phyloP scores from a whole-genome alignment of 2,797 vertebrate genomes.

The Platalea minor region DNA sequence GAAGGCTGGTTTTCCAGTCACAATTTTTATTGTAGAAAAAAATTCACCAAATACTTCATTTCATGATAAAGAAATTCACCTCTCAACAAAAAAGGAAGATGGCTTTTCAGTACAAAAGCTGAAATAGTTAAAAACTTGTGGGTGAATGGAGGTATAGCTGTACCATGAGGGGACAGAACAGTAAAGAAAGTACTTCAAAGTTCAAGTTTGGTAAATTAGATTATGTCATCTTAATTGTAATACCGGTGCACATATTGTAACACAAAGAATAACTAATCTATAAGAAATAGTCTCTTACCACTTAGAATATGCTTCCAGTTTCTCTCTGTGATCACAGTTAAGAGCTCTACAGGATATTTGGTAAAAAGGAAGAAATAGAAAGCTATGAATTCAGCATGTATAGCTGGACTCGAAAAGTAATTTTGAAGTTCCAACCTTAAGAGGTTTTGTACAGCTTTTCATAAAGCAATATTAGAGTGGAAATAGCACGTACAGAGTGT shows the following conservation, averaged over 20 bases:
- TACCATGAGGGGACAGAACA: neutral
- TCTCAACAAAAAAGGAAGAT: neutral
- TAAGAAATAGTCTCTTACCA: neutral
- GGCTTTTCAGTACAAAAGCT: neutral
- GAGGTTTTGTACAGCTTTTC: conserved; percentile 8
- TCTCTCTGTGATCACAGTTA: neutral
- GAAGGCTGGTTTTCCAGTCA: neutral
- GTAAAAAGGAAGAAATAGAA: neutral
- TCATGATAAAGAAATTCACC: neutral
- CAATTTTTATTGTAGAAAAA: neutral
- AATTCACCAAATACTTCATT: neutral
- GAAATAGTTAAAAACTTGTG: neutral
- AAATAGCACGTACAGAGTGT: neutral
- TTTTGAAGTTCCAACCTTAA: neutral
- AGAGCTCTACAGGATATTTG: neutral
- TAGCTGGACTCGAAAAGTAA: neutral
- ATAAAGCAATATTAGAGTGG: neutral
- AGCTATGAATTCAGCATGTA: neutral
- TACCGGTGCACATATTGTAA: neutral
- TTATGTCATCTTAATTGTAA: neutral
- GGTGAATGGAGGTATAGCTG: neutral
- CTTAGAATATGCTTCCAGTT: neutral
- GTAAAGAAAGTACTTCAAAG: neutral
- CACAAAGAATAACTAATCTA: neutral
- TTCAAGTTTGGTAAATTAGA: neutral